Evolutionary conservation across 2,113 vertebrate species (phyloP).

Genomic region (Heliornis fulica): DNA sequence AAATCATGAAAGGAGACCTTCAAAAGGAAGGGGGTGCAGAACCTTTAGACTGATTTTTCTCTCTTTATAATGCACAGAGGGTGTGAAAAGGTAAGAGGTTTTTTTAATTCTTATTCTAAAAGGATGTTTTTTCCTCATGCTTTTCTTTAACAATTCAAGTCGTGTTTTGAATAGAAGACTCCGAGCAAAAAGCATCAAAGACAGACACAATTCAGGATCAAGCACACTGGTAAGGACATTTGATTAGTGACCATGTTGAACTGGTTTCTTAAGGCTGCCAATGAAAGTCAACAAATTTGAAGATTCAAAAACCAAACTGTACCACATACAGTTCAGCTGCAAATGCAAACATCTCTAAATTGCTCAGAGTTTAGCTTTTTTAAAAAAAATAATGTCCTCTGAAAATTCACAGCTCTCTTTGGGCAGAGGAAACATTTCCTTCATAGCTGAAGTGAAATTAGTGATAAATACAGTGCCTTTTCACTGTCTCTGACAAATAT

Average conservation of each 20-base stretch:
- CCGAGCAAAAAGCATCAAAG: conserved; percentile 28
- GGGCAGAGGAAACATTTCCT: not conserved
- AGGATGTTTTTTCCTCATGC: not conserved
- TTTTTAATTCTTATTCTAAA: conserved; percentile 1
- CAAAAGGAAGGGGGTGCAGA: not conserved
- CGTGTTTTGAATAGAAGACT: conserved; percentile 21
- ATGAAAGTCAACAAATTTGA: not conserved
- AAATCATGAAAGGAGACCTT: not conserved
- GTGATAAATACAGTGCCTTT: not conserved
- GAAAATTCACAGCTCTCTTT: not conserved
- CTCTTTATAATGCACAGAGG: not conserved
- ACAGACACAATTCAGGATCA: not conserved
- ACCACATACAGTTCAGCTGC: not conserved
- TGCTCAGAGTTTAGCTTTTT: not conserved
- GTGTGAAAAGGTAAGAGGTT: not conserved
- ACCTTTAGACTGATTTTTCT: not conserved
- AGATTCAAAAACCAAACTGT: not conserved
- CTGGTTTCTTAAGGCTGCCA: not conserved
- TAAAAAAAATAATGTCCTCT: not conserved
- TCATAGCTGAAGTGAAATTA: not conserved
- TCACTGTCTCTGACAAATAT: not conserved
- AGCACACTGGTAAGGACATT: not conserved
- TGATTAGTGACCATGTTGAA: not conserved
- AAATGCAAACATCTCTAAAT: not conserved
- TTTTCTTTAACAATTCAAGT: conserved; percentile 24